These are phyloP conservation scores for Drosophila lacicola DNA, from an alignment of 2,888 invertebrate genomes.

Conservation along the genomic window DNA sequence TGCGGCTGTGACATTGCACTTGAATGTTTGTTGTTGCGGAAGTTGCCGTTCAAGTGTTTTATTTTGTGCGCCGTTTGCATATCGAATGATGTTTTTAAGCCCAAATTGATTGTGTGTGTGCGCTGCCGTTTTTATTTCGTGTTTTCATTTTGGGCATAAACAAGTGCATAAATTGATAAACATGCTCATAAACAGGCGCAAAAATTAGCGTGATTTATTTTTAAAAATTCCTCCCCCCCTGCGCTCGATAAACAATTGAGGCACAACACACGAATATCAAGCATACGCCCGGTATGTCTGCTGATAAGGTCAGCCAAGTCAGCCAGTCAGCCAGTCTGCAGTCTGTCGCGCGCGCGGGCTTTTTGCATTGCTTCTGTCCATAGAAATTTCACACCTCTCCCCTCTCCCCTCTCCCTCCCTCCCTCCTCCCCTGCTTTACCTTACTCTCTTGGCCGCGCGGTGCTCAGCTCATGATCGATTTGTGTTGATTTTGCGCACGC, in stretches of 20 bases:
- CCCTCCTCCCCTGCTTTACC: background rate
- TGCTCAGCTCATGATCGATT: slow-evolving; percentile 52
- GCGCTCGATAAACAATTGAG: slow-evolving; percentile 5
- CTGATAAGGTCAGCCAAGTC: slow-evolving; percentile 33
- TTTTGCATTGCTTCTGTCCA: slow-evolving; percentile 26
- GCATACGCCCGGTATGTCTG: slow-evolving; percentile 43
- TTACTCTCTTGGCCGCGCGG: too few relatives aligned
- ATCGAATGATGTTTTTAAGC: slow-evolving; percentile 22
- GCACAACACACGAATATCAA: slow-evolving; percentile 36
- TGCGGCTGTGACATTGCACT: slow-evolving; percentile 69
- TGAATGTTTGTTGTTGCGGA: slow-evolving; percentile 58
- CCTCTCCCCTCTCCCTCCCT: slow-evolving; percentile 2
- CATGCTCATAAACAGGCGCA: slow-evolving; percentile 50
- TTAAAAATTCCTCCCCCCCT: slow-evolving; percentile 20
- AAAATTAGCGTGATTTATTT: slow-evolving; percentile 71
- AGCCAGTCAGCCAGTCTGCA: slow-evolving; percentile 23
- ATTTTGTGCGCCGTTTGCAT: slow-evolving; percentile 35
- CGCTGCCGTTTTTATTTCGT: slow-evolving; percentile 2
- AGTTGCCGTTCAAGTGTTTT: slow-evolving; percentile 13
- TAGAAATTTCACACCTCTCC: slow-evolving; percentile 53
- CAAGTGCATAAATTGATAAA: slow-evolving; percentile 70
- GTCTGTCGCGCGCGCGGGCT: background rate
- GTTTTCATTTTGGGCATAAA: slow-evolving; percentile 36
- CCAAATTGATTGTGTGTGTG: slow-evolving; percentile 21
- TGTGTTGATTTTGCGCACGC: slow-evolving; percentile 43